Percentiles rank a stretch among this genome's conserved stretches.
Evolutionary conservation across 2,888 invertebrate genomes (phyloP).

Genomic region (Colletes collaris): DNA sequence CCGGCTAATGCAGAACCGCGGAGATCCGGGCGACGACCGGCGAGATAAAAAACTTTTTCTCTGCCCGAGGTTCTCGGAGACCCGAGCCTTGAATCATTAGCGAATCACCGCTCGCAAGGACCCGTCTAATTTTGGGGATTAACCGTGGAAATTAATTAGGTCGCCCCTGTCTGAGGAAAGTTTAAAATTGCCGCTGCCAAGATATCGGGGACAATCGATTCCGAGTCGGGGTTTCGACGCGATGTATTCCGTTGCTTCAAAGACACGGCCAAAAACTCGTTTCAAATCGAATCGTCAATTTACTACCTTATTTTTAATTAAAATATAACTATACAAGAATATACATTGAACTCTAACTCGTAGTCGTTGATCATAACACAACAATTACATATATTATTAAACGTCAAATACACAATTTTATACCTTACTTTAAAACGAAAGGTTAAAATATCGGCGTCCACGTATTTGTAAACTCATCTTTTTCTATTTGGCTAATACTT

Average conservation of each 20-base stretch:
- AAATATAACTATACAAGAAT: too few species aligned
- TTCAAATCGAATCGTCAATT: neutral
- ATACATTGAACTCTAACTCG: too few species aligned
- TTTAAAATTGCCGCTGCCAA: slow-evolving; percentile 15
- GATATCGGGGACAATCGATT: slow-evolving; percentile 30
- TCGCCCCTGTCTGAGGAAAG: slow-evolving; percentile 1
- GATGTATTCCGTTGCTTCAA: neutral
- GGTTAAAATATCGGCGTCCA: too few species aligned
- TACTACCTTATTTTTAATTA: too few species aligned
- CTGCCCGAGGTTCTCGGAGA: slow-evolving; percentile 4
- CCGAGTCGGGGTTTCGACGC: neutral
- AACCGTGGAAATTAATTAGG: slow-evolving; percentile 58
- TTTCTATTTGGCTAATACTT: too few species aligned
- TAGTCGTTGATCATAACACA: too few species aligned
- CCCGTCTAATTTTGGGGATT: slow-evolving; percentile 60
- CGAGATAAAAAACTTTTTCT: slow-evolving; percentile 42
- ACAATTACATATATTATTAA: too few species aligned
- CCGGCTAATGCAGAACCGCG: slow-evolving; percentile 61
- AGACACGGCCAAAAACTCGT: neutral
- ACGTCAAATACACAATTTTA: too few species aligned
- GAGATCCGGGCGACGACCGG: slow-evolving; percentile 45
- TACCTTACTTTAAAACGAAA: too few species aligned
- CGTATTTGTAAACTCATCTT: too few species aligned
- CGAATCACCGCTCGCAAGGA: slow-evolving; percentile 60
- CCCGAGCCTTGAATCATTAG: slow-evolving; percentile 65